These are phyloP conservation scores for Zygogramma bicolorata DNA, from an alignment of 2,888 invertebrate genomes.

Conservation along the genomic window DNA sequence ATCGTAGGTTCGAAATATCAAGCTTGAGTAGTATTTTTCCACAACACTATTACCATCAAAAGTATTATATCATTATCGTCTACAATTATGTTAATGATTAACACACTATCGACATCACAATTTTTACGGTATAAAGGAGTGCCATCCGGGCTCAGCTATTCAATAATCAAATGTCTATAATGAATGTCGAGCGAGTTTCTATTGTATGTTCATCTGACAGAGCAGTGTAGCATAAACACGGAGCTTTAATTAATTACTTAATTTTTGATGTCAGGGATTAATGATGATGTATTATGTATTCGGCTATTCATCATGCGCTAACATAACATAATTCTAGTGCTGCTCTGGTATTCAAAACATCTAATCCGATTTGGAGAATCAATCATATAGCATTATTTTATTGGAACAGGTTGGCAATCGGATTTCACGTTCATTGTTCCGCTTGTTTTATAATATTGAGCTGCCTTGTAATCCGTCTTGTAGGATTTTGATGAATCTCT, in stretches of 20 bases:
- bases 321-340: constrained; percentile 8
- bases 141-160: not conserved
- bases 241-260: not conserved
- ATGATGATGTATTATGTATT: constrained; percentile 8
- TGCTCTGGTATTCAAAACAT: constrained; percentile 6
- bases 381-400: constrained; percentile 21
- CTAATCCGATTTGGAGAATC: constrained; percentile 1
- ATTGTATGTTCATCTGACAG: not conserved
- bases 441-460: not conserved
- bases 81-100: too few relatives aligned
- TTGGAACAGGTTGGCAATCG: constrained; percentile 14
- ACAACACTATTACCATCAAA: too few relatives aligned
- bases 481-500: not conserved
- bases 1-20: too few relatives aligned
- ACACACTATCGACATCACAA: too few relatives aligned
- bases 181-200: not conserved
- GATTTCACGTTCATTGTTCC: not conserved
- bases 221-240: constrained; percentile 4
- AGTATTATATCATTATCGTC: too few relatives aligned
- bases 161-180: not conserved
- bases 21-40: too few relatives aligned
- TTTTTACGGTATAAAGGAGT: too few relatives aligned
- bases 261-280: constrained; percentile 12
- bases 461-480: not conserved
- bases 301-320: constrained; percentile 1